Evolutionary conservation across 2,113 vertebrate genomes (phyloP).

Genomic region (Carlito syrichta): DNA sequence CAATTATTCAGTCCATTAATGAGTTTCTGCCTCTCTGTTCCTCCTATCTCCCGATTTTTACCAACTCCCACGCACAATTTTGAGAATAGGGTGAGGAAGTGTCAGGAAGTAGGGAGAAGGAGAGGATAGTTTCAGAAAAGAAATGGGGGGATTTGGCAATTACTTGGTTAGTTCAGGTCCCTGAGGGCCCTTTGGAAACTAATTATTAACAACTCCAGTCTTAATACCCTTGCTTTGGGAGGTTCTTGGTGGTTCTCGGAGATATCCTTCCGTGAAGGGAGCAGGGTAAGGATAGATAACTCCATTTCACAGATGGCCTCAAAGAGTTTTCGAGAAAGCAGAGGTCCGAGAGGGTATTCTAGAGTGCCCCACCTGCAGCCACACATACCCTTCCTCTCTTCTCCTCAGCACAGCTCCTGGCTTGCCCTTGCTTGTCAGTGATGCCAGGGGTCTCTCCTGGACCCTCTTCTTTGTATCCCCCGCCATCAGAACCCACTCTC

Average conservation of each 20-base stretch:
- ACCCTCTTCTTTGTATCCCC: not conserved
- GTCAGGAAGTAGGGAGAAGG: not conserved
- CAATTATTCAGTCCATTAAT: not conserved
- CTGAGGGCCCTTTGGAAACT: not conserved
- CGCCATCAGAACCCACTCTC: not conserved
- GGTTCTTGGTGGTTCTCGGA: not conserved
- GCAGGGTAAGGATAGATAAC: not conserved
- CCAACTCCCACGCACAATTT: not conserved
- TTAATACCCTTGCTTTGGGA: not conserved
- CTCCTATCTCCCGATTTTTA: not conserved
- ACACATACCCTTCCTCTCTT: fast-evolving
- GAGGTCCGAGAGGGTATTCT: not conserved
- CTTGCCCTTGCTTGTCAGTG: fast-evolving
- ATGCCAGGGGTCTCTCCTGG: not conserved
- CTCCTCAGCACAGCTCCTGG: not conserved
- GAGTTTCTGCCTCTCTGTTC: not conserved
- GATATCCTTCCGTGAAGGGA: not conserved
- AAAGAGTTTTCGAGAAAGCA: not conserved
- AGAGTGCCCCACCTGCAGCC: no score
- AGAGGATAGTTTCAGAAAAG: not conserved
- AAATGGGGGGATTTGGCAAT: not conserved
- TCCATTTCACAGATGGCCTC: not conserved
- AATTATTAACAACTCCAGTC: not conserved
- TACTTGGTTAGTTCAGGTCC: not conserved
- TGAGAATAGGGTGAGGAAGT: not conserved